A percentile compares a stretch with the other conserved stretches of the same genome.
phyloP scores from a whole-genome alignment of 2,797 vertebrate genomes.

The Acanthurus leucopareius region DNA sequence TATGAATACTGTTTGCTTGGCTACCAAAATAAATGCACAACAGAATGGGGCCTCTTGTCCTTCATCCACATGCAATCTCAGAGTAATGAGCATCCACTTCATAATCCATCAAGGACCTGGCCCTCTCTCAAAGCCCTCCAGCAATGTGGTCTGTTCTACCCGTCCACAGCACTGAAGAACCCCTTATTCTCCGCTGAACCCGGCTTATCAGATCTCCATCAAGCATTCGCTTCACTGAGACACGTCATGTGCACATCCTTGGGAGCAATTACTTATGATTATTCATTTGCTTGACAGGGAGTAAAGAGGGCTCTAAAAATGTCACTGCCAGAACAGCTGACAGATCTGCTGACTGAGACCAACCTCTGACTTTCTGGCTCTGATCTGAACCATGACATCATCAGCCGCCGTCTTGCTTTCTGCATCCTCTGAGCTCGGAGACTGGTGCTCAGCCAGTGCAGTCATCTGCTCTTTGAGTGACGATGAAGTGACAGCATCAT shows the following conservation, averaged over 20 bases:
- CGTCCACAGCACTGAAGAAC: conserved; percentile 79
- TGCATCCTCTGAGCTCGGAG: conserved; percentile 53
- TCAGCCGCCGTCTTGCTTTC: conserved; percentile 82
- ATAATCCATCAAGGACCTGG: conserved; percentile 88
- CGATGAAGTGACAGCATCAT: conserved; percentile 73
- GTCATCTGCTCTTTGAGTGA: conserved; percentile 58
- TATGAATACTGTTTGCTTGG: conserved; percentile 84
- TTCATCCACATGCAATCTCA: conserved; percentile 89
- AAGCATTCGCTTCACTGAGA: conserved; percentile 71
- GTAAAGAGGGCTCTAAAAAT: conserved; percentile 74
- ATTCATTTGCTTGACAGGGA: conserved; percentile 81
- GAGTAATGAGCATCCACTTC: conserved; percentile 91
- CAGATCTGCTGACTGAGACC: conserved; percentile 71
- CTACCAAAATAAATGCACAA: conserved; percentile 87
- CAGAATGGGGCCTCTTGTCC: conserved; percentile 86
- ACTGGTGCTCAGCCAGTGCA: conserved; percentile 69
- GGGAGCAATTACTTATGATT: conserved; percentile 80
- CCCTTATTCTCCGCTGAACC: conserved; percentile 81
- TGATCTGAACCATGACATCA: conserved; percentile 94
- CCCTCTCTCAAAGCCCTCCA: conserved; percentile 87
- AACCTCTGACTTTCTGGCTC: conserved; percentile 96
- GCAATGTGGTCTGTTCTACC: conserved; percentile 82
- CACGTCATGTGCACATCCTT: conserved; percentile 77
- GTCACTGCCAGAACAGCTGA: conserved; percentile 72
- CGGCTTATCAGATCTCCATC: conserved; percentile 79